A percentile compares a stretch with the other conserved stretches of the same genome.
These are phyloP conservation scores for Cherax destructor DNA, from an alignment of 1,140 invertebrate genomes.

Conservation along the genomic window DNA sequence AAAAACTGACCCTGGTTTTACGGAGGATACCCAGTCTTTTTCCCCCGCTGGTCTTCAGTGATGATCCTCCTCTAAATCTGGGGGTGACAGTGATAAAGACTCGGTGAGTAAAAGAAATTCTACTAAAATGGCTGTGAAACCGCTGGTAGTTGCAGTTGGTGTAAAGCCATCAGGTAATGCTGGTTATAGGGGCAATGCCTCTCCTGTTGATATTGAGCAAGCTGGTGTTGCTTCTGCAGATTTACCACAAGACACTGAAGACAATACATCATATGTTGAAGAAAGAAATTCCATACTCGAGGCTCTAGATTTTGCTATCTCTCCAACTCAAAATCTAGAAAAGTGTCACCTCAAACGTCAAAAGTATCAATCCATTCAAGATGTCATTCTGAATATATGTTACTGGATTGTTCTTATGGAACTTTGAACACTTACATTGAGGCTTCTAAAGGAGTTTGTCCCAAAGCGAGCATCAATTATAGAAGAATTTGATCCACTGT, in stretches of 20 bases:
- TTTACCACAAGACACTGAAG: neutral
- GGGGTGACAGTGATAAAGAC: neutral
- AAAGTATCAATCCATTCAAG: neutral
- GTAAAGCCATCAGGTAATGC: neutral
- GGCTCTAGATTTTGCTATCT: constrained; percentile 47
- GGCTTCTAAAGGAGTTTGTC: neutral
- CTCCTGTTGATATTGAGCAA: neutral
- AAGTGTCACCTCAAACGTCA: constrained; percentile 23
- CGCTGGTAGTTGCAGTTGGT: neutral
- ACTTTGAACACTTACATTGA: constrained; percentile 17
- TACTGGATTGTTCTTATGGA: constrained; percentile 35
- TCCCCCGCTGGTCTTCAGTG: neutral
- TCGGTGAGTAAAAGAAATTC: neutral
- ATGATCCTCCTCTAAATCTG: neutral
- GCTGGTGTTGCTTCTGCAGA: neutral
- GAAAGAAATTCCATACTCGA: constrained; percentile 39
- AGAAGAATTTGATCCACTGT: constrained; percentile 56
- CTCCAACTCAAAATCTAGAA: neutral
- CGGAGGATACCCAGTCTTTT: neutral
- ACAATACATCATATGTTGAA: neutral
- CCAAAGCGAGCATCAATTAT: constrained; percentile 43
- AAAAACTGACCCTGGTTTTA: neutral
- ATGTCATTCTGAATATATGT: constrained; percentile 43
- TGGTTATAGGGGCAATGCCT: too few relatives aligned
- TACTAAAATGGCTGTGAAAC: neutral